These are phyloP conservation scores for Telmatochromis brichardi DNA, from an alignment of 2,113 vertebrate species.

Conservation along the genomic window DNA sequence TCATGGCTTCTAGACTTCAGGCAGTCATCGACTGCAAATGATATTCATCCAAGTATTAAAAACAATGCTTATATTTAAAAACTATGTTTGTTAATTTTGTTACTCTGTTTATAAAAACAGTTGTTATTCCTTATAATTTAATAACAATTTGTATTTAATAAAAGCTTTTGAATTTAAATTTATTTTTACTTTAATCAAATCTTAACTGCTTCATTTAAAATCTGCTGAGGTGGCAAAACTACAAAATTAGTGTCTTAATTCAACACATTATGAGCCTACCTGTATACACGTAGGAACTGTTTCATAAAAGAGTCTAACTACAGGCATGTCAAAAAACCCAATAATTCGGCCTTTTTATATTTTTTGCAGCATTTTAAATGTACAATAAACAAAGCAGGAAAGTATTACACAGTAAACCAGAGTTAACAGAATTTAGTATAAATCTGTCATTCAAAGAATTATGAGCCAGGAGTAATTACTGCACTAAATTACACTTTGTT, in stretches of 20 bases:
- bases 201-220: neutral
- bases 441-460: neutral
- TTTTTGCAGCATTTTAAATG: neutral
- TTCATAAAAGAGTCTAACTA: rapidly evolving
- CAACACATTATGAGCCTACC: neutral
- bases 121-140: neutral
- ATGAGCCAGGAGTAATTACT: neutral
- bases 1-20: neutral
- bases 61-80: neutral
- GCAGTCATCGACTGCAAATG: neutral
- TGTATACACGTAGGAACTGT: neutral
- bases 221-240: neutral
- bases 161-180: rapidly evolving
- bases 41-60: neutral
- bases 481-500: neutral
- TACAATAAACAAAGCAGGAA: neutral
- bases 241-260: neutral
- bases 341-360: rapidly evolving
- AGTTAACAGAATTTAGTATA: neutral
- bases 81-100: neutral
- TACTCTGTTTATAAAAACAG: rapidly evolving
- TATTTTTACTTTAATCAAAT: neutral
- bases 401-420: neutral
- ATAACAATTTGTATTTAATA: rapidly evolving
- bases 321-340: neutral